Percentiles rank a stretch among this genome's conserved stretches.
phyloP scores from a whole-genome alignment of 2,797 vertebrate genomes.

The Varecia variegata region DNA sequence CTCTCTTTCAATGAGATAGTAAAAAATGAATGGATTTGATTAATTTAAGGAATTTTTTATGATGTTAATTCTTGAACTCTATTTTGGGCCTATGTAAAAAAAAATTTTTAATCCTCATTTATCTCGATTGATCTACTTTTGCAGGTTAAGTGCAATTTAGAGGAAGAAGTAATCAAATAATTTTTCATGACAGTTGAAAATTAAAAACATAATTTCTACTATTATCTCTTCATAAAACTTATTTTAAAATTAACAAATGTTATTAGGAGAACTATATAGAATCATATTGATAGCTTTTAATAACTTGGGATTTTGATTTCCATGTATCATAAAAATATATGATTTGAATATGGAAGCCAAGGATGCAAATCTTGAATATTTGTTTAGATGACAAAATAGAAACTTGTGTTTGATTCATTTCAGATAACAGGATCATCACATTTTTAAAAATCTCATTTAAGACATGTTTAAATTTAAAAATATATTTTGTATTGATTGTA shows the following conservation, averaged over 20 bases:
- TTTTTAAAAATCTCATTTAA: not conserved
- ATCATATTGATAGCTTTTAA: constrained; percentile 24
- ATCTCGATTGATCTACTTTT: not conserved
- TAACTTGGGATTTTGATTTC: constrained; percentile 31
- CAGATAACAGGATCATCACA: not conserved
- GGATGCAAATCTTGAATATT: constrained; percentile 33
- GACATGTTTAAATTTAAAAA: constrained; percentile 29
- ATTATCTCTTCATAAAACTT: constrained; percentile 37
- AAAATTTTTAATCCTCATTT: not conserved
- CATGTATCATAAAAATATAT: constrained; percentile 18
- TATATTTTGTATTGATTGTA: constrained; percentile 1
- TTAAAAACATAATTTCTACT: constrained; percentile 29
- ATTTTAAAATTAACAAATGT: constrained; percentile 7
- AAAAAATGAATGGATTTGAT: not conserved
- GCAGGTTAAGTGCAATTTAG: constrained; percentile 43
- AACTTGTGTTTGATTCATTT: constrained; percentile 46
- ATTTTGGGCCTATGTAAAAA: not conserved
- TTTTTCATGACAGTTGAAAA: constrained; percentile 28
- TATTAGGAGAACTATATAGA: constrained; percentile 13
- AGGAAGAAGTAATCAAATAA: constrained; percentile 7
- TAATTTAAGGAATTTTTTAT: constrained; percentile 36
- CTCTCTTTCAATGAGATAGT: not conserved
- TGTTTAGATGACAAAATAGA: constrained; percentile 38
- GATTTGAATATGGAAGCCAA: constrained; percentile 28
- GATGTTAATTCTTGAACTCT: not conserved